Evolutionary conservation across 2,888 invertebrate species (phyloP).

Genomic region (Leucophenga montana): DNA sequence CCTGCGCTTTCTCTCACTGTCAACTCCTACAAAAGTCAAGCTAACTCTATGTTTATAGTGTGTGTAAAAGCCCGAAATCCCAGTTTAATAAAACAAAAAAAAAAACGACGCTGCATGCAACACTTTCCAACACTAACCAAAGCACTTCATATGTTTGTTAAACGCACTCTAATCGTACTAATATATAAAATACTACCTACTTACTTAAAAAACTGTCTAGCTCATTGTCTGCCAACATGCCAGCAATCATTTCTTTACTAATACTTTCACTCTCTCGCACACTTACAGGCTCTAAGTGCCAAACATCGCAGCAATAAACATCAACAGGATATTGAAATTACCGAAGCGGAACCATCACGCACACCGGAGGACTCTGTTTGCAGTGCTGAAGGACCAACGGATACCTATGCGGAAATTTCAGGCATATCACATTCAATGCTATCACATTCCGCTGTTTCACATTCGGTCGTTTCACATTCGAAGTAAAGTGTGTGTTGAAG

Average conservation of each 20-base stretch:
- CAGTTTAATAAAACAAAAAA: not conserved
- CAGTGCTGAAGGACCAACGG: conserved; percentile 88
- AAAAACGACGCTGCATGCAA: conserved; percentile 10
- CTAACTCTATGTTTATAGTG: no score
- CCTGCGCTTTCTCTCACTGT: conserved; percentile 53
- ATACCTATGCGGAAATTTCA: conserved; percentile 72
- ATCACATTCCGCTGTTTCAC: conserved; percentile 70
- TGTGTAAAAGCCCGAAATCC: no score
- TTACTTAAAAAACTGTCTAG: no score
- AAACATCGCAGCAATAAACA: conserved; percentile 76
- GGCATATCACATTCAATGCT: conserved; percentile 72
- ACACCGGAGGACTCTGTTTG: conserved; percentile 94
- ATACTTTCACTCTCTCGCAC: not conserved
- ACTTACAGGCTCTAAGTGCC: conserved; percentile 83
- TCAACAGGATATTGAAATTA: conserved; percentile 79
- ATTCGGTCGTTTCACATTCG: conserved; percentile 67
- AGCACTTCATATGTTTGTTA: conserved; percentile 39
- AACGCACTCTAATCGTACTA: conserved; percentile 40
- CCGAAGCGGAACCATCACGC: conserved; percentile 86
- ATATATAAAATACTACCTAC: conserved; percentile 24
- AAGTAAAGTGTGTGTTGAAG: conserved; percentile 44
- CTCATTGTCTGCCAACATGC: no score
- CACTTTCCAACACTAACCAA: conserved; percentile 34
- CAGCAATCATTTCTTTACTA: no score
- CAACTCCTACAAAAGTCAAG: conserved; percentile 36